A percentile compares a stretch with the other conserved stretches of the same genome.
phyloP scores from a whole-genome alignment of 2,113 vertebrate species.

The Gopherus evgoodei region DNA sequence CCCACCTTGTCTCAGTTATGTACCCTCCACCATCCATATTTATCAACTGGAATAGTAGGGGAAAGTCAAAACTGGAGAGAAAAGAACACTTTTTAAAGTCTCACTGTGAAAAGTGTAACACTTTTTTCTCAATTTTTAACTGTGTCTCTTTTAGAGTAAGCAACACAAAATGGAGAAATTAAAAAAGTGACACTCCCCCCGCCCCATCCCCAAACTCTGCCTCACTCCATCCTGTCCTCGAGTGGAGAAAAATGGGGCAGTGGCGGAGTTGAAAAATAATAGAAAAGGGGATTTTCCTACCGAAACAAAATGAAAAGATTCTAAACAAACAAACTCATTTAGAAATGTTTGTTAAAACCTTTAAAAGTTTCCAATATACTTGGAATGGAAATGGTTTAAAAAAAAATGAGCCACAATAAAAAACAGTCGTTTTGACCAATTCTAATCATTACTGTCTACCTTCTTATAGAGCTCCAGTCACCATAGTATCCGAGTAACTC shows the following conservation, averaged over 20 bases:
- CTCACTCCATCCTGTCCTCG: neutral
- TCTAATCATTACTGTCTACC: neutral
- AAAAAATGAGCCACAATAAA: neutral
- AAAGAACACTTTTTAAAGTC: neutral
- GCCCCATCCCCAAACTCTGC: neutral
- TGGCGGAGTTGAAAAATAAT: neutral
- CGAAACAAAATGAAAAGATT: neutral
- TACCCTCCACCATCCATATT: neutral
- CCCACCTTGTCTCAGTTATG: neutral
- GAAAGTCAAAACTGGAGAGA: neutral
- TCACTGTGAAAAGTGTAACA: neutral
- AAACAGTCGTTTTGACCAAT: neutral
- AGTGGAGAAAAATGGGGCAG: neutral
- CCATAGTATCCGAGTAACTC: neutral
- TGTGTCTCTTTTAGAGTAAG: neutral
- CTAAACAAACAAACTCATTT: neutral
- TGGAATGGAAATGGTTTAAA: neutral
- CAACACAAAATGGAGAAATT: neutral
- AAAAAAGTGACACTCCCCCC: neutral
- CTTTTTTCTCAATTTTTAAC: neutral
- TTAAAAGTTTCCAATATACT: neutral
- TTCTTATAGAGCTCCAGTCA: neutral
- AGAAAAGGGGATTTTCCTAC: neutral
- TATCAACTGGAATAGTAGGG: neutral
- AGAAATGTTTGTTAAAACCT: neutral